phyloP scores from a whole-genome alignment of 1,140 invertebrate genomes.

The Triops longicaudatus region DNA sequence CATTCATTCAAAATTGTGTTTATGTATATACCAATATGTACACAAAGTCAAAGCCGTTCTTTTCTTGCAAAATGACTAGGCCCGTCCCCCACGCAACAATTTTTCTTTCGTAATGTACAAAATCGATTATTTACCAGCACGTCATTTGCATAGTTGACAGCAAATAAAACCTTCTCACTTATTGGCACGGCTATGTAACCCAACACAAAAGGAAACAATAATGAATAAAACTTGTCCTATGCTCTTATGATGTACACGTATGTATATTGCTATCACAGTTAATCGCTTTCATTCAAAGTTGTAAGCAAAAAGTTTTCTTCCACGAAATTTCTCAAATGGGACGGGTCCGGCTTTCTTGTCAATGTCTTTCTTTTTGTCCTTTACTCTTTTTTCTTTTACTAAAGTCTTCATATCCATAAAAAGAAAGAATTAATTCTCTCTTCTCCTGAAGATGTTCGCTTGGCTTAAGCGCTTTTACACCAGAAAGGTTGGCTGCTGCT shows the following conservation, averaged over 20 bases:
- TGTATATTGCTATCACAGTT: slow-evolving; percentile 12
- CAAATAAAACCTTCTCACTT: neutral
- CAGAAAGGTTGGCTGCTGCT: neutral
- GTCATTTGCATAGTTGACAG: slow-evolving; percentile 8
- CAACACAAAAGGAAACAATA: neutral
- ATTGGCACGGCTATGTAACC: neutral
- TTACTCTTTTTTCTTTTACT: neutral
- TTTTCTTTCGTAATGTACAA: neutral
- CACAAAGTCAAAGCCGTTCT: neutral
- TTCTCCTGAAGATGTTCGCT: neutral
- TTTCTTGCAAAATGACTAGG: neutral
- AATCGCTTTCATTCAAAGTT: neutral
- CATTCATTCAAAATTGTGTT: slow-evolving; percentile 1
- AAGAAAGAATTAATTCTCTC: too few relatives aligned
- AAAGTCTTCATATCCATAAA: neutral
- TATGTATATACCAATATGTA: slow-evolving; percentile 3
- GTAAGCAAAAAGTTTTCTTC: neutral
- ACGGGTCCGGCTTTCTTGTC: neutral
- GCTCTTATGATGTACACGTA: slow-evolving; percentile 12
- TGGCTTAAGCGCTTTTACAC: neutral
- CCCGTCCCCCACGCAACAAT: neutral
- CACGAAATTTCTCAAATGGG: neutral
- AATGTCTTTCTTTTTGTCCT: neutral
- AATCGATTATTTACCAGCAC: neutral
- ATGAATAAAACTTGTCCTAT: neutral